Conservation (phyloP, 2,888 invertebrate species). For the Pollenia amentaria region DNA sequence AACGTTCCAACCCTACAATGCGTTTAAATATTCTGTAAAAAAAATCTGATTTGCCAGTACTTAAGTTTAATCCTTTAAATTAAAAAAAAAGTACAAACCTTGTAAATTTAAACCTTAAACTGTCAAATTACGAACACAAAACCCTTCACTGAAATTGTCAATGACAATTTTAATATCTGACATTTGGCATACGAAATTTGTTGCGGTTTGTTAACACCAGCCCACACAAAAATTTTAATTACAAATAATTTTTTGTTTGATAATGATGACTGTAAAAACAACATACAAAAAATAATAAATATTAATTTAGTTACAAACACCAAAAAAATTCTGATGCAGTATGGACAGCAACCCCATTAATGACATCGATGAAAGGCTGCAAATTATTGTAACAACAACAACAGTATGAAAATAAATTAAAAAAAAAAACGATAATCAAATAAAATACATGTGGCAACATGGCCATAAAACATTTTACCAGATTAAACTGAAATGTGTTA, state of each 20-base stretch:
- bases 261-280: background rate
- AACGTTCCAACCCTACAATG: too few species aligned
- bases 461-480: conserved; percentile 50
- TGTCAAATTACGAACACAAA: too few species aligned
- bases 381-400: conserved; percentile 13
- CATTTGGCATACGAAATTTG: background rate
- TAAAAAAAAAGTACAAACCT: too few species aligned
- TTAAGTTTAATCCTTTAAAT: too few species aligned
- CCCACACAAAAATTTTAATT: conserved; percentile 46
- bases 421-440: conserved; percentile 17
- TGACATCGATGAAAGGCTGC: conserved; percentile 57
- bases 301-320: background rate
- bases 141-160: background rate
- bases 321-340: conserved; percentile 14
- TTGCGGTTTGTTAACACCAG: conserved; percentile 16
- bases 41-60: too few species aligned
- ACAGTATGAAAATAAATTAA: background rate
- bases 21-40: too few species aligned
- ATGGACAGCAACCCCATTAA: conserved; percentile 13
- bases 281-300: conserved; percentile 8
- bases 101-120: too few species aligned
- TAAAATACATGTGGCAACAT: conserved; percentile 62
- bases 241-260: background rate
- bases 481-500: conserved; percentile 48
- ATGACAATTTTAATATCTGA: conserved; percentile 10